Conservation (phyloP, 2,888 invertebrate species). For the Biston stratarius region DNA sequence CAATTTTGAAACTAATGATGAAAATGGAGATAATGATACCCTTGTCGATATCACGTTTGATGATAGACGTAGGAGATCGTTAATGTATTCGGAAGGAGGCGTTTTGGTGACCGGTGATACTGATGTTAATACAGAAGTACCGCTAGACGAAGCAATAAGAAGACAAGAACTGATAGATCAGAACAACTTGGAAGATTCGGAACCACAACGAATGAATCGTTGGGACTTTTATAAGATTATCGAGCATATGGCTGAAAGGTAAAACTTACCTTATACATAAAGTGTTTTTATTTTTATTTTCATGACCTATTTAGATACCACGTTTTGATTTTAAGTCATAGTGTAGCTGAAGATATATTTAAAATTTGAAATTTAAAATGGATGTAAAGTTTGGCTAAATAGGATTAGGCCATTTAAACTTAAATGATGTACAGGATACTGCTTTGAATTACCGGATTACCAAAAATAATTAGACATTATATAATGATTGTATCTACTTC, state of each 20-base stretch:
- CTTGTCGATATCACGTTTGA: conserved; percentile 77
- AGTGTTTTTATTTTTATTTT: too few species aligned
- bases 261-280: conserved; percentile 31
- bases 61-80: conserved; percentile 66
- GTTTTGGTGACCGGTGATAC: conserved; percentile 53
- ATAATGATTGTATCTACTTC: too few species aligned
- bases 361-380: too few species aligned
- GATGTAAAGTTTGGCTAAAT: too few species aligned
- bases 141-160: conserved; percentile 78
- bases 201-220: conserved; percentile 80
- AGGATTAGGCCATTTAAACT: too few species aligned
- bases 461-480: too few species aligned
- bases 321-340: too few species aligned
- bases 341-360: too few species aligned
- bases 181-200: conserved; percentile 59
- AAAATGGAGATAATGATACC: conserved; percentile 65
- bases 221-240: conserved; percentile 90
- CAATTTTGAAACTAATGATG: conserved; percentile 42
- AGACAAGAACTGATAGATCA: conserved; percentile 81
- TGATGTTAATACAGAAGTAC: conserved; percentile 60
- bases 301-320: too few species aligned
- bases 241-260: conserved; percentile 87
- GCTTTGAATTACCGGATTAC: too few species aligned
- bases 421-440: too few species aligned
- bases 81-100: conserved; percentile 74